Conservation (phyloP, 2,113 vertebrate species). For the Cyanoramphus novaezelandiae region DNA sequence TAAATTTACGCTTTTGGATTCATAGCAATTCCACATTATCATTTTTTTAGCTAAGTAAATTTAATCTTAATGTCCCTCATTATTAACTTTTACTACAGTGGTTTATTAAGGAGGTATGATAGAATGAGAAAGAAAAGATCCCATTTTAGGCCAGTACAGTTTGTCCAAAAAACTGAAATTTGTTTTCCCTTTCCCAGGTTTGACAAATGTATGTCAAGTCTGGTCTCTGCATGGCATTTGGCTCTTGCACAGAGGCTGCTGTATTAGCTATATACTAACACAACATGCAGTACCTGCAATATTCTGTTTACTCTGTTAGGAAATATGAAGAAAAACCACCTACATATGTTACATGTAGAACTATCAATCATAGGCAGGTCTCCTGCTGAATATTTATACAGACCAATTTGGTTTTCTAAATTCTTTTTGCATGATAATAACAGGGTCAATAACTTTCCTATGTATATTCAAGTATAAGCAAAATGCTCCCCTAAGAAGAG, state of each 20-base stretch:
- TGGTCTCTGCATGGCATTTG: neutral
- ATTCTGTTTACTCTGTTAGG: neutral
- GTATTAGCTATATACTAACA: neutral
- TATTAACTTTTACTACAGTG: neutral
- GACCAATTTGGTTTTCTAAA: neutral
- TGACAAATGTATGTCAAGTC: neutral
- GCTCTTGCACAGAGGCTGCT: neutral
- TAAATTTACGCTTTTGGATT: neutral
- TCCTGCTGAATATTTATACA: slow-evolving; percentile 6
- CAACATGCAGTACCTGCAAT: neutral
- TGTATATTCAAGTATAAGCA: neutral
- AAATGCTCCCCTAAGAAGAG: neutral
- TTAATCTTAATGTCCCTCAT: neutral
- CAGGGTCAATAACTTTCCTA: neutral
- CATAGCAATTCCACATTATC: neutral
- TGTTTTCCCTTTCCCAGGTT: neutral
- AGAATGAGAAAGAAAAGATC: neutral
- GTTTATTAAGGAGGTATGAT: neutral
- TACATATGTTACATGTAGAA: neutral
- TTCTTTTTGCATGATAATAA: neutral
- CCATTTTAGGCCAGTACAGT: neutral
- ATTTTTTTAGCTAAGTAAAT: neutral
- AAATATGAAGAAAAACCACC: neutral
- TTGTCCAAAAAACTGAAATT: neutral
- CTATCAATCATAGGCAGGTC: neutral